A percentile compares a stretch with the other conserved stretches of the same genome.
Conservation (phyloP, 2,888 invertebrate genomes). For the Dryobotodes eremita region DNA sequence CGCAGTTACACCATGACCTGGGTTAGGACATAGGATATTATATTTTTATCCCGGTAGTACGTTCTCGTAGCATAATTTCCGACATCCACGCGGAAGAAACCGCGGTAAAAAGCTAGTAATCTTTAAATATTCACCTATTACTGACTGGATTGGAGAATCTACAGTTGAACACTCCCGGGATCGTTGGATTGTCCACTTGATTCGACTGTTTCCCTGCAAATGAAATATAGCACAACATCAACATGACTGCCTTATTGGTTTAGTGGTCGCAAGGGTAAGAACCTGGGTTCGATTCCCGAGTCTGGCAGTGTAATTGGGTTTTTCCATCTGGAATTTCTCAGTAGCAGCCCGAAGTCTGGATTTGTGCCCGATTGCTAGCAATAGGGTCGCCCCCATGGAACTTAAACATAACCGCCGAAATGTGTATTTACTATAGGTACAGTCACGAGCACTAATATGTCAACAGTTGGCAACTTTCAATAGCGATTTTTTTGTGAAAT, state of each 20-base stretch:
- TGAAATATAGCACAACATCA: neutral
- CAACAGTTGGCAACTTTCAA: too few relatives aligned
- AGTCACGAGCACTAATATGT: too few relatives aligned
- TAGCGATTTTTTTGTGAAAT: too few relatives aligned
- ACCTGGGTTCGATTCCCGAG: neutral
- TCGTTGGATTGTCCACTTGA: conserved; percentile 85
- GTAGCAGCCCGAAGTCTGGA: neutral
- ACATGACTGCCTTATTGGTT: neutral
- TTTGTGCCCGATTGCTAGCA: neutral
- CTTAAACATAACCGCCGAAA: too few relatives aligned
- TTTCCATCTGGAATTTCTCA: neutral
- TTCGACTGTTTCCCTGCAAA: conserved; percentile 78
- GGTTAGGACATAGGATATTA: neutral
- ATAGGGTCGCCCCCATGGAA: too few relatives aligned
- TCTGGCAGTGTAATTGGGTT: neutral
- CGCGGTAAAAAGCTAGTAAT: neutral
- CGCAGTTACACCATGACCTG: too few relatives aligned
- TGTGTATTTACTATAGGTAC: too few relatives aligned
- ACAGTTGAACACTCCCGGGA: conserved; percentile 97
- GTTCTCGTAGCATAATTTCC: neutral
- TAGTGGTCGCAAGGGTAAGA: neutral
- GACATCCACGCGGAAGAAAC: fast-evolving
- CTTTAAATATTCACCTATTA: conserved; percentile 79
- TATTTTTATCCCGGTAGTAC: neutral
- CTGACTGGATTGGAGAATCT: conserved; percentile 94